A percentile compares a stretch with the other conserved stretches of the same genome.
Conservation (phyloP, 2,797 vertebrate species). For the Enteromius argenteus region DNA sequence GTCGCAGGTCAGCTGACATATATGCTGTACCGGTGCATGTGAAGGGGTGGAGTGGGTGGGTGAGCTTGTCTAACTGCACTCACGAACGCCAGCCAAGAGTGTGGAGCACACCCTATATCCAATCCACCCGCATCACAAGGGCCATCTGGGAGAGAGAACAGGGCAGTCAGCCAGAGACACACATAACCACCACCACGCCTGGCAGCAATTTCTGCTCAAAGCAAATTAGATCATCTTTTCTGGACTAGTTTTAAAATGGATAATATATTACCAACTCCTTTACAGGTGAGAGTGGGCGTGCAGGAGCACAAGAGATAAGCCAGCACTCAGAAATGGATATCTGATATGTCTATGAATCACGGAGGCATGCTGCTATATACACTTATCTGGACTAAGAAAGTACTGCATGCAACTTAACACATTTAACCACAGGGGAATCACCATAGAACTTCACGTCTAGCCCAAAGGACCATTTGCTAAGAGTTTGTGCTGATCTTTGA, state of each 20-base stretch:
- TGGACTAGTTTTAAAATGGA: background rate
- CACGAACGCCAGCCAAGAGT: slow-evolving; percentile 98
- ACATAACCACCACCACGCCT: slow-evolving; percentile 72
- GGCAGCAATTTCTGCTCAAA: slow-evolving; percentile 38
- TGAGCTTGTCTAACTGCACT: slow-evolving; percentile 88
- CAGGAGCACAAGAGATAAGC: background rate
- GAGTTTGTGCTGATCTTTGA: background rate
- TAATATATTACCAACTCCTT: background rate
- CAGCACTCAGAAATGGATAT: background rate
- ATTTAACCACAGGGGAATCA: background rate
- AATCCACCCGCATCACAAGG: slow-evolving; percentile 97
- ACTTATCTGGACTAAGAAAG: background rate
- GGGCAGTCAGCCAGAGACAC: slow-evolving; percentile 87
- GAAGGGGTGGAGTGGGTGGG: slow-evolving; percentile 51
- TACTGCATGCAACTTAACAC: slow-evolving; percentile 1
- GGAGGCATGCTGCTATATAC: background rate
- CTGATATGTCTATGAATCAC: background rate
- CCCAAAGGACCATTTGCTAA: background rate
- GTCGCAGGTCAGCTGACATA: slow-evolving; percentile 20
- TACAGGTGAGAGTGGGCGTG: background rate
- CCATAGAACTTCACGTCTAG: background rate
- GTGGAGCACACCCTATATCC: slow-evolving; percentile 96
- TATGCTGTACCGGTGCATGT: slow-evolving; percentile 36
- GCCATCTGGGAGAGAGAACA: slow-evolving; percentile 99
- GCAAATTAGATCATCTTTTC: slow-evolving; percentile 3